Base-by-base conservation (phyloP, 2,113 vertebrate species). In the Gambusia affinis region DNA sequence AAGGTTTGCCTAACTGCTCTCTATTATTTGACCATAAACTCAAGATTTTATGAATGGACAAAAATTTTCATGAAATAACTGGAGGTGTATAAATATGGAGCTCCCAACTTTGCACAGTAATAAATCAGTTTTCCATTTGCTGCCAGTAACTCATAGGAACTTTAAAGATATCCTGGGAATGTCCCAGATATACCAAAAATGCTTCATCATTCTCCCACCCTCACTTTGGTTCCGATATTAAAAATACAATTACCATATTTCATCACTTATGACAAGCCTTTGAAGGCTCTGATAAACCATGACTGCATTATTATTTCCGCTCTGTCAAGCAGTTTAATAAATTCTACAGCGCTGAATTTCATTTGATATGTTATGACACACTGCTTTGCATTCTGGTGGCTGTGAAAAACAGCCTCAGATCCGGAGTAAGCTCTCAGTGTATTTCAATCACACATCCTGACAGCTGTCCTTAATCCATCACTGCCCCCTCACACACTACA, bases 201-300 rank as follows among this genome's bases (percentile, higher is more conserved):
- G 10, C 79, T 1, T 71, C 82, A 61, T 76, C 64, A 67, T 68
- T 81, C 71, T 67, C 33, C 66, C 51, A 14, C 75, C 81, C 27
- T 62, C 63, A 67, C 79, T 84, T 76, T 81, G 78, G 70, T 76
- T 44, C 57, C 33, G 79, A 87, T 86, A 87, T 89, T 84, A 83
- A 89, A 82, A 89, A 84, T 62, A 88, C 78, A 87, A 92, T 91
- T 90, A 90, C 62, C 82, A 83, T 90, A 89, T 89, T 89, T 91
- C 70, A 91, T 92, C 72, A 80, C 80, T 78, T 65, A 74, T 83
- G 87, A 77, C 82, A 86, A 86, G 87, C 75, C 85, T 78, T 44
- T 77, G 78, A 88, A 83, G 83, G 85, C 82, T 3, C 84, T 73
- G 84, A 83, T 92, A 89, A 91, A 80, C 78, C 83, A 71, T 81